Conservation (phyloP, 2,797 vertebrate species). For the Poecilia wingei region DNA sequence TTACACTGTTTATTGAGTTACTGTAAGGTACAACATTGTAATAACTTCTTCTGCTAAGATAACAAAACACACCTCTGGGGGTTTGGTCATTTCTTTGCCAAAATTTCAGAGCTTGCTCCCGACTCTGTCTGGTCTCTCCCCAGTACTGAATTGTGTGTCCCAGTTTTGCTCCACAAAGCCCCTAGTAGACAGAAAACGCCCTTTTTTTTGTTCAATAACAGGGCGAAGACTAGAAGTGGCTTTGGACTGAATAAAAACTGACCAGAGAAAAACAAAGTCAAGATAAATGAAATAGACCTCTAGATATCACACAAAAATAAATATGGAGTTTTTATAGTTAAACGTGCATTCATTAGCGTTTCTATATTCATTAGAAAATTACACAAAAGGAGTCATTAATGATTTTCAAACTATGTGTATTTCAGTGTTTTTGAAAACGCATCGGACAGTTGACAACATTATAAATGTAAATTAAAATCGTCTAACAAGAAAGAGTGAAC, state of each 20-base stretch:
- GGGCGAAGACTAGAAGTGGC: conserved; percentile 40
- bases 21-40: conserved; percentile 6
- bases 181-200: conserved; percentile 51
- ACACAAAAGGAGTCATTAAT: background rate
- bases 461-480: background rate
- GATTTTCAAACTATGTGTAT: background rate
- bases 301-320: background rate
- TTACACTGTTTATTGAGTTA: conserved; percentile 11
- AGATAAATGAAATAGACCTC: background rate
- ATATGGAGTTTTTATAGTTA: background rate
- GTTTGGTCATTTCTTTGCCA: conserved; percentile 22
- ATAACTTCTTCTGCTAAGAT: background rate
- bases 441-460: background rate
- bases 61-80: background rate
- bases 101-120: conserved; percentile 28
- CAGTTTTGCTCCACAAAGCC: conserved; percentile 54
- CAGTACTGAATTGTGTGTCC: conserved; percentile 57
- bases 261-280: background rate
- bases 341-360: background rate
- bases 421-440: background rate
- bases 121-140: conserved; percentile 33
- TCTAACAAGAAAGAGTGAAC: background rate
- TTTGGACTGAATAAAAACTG: background rate
- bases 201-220: conserved; percentile 37
- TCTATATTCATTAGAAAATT: background rate